Evolutionary conservation across 2,113 vertebrate species (phyloP), one percentile per base, ranked within the genome.

Genomic region (Sinosuthora webbiana): DNA sequence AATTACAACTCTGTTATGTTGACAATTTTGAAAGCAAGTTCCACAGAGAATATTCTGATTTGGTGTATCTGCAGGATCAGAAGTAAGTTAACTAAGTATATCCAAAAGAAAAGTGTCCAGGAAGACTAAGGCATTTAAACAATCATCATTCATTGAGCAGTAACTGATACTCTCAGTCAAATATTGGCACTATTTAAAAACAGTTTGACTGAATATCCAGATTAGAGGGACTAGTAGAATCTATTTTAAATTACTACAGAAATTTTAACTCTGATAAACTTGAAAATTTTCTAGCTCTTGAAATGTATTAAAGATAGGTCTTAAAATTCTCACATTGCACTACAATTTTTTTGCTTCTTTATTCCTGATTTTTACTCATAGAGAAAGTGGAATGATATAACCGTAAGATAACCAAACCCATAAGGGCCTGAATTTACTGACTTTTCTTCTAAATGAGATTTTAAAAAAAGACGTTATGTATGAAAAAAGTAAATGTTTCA

Each of bases 401-500:
- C 11, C 18, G 25, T 37, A 20, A 63, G 30, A 42, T 15, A 63
- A 42, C 27, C 39, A 63, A 63, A 63, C 13, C 19, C 62, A 31
- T 42, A 2, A 47, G n/a, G 11, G 50, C 7, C 7, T 74, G 35
- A 89, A 68, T 86, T 86, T 37, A 35, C 11, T 50, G 68, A 41
- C 17, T 30, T 89, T 81, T 88, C 8, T 86, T 86, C 89, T 77
- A 93, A 81, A n/a, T 47, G 35, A 31, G 12, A 56, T 77, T 57
- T 6, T 6, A 11, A 28, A n/a, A 59, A 55, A 77, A 52, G 1
- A 8, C 17, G 9, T 37, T 53, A 74, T 47, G 3, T 33, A 5
- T 52, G 15, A 39, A 86, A 92, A 95, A 92, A 25, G 10, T 17
- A 87, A 75, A 94, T n/a, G 25, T 41, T 95, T 93, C 75, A 84